Conservation (phyloP, 2,888 invertebrate species). For the Amiota minor region DNA sequence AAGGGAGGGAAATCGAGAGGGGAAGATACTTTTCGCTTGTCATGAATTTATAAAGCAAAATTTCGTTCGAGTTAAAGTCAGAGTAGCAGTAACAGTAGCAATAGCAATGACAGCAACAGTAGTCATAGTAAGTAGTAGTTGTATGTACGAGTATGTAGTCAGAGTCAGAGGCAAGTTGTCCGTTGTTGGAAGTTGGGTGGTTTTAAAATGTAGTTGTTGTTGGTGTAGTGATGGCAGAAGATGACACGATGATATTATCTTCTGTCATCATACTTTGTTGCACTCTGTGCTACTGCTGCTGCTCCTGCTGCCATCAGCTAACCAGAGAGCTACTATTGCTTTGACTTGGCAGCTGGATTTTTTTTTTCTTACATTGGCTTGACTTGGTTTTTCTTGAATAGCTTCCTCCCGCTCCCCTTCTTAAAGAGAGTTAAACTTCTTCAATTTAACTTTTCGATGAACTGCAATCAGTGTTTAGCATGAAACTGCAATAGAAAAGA, state of each 20-base stretch:
- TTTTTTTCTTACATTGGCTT: constrained; percentile 8
- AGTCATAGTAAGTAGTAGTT: neutral
- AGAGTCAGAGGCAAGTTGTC: neutral
- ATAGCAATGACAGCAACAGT: neutral
- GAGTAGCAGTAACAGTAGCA: constrained; percentile 7
- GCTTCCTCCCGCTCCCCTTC: no score
- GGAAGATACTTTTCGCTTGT: neutral
- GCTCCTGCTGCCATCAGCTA: neutral
- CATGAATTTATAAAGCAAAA: constrained; percentile 9
- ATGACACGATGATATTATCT: constrained; percentile 7
- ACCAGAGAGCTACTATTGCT: neutral
- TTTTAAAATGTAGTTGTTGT: neutral
- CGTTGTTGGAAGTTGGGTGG: neutral
- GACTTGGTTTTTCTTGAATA: neutral
- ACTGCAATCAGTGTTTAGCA: constrained; percentile 27
- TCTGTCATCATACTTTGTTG: constrained; percentile 29
- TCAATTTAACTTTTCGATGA: constrained; percentile 30
- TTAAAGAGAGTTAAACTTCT: constrained; percentile 25
- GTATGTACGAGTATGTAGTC: neutral
- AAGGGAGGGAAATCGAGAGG: no score
- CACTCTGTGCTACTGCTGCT: constrained; percentile 7
- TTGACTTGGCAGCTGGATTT: neutral
- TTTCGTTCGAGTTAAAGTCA: constrained; percentile 9
- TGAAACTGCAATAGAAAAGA: neutral
- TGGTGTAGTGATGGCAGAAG: neutral